phyloP scores from a whole-genome alignment of 2,113 vertebrate genomes.

The Megaleporinus macrocephalus region DNA sequence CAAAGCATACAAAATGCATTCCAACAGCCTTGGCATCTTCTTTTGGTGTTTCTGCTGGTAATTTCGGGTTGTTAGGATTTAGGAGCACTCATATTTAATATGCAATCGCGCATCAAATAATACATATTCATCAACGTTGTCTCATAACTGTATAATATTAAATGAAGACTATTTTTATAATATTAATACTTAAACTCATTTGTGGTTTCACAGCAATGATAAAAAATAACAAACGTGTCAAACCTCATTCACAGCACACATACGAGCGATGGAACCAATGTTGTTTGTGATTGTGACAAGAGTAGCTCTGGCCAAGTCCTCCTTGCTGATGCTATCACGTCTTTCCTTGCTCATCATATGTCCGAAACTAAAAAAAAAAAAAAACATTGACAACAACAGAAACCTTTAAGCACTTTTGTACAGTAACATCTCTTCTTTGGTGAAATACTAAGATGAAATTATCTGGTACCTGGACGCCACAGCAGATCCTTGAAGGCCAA shows the following conservation, averaged over 20 bases:
- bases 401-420: neutral
- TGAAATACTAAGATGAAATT: neutral
- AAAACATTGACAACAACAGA: neutral
- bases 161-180: neutral
- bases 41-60: neutral
- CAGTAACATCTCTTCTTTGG: neutral
- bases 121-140: too few relatives aligned
- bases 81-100: neutral
- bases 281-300: conserved; percentile 92
- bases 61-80: neutral
- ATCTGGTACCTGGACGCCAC: conserved; percentile 84
- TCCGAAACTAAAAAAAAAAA: conserved; percentile 79
- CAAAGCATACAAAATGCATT: conserved; percentile 74
- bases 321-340: conserved; percentile 88
- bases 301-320: conserved; percentile 88
- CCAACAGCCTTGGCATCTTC: neutral
- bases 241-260: conserved; percentile 90
- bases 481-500: conserved; percentile 86
- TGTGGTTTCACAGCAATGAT: neutral
- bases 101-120: neutral
- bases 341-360: conserved; percentile 93
- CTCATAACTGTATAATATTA: neutral
- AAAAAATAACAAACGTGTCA: neutral
- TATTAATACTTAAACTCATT: neutral
- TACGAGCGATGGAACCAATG: conserved; percentile 88